Evolutionary conservation across 2,888 invertebrate genomes (phyloP).

Genomic region (Caenorhabditis parvicauda): DNA sequence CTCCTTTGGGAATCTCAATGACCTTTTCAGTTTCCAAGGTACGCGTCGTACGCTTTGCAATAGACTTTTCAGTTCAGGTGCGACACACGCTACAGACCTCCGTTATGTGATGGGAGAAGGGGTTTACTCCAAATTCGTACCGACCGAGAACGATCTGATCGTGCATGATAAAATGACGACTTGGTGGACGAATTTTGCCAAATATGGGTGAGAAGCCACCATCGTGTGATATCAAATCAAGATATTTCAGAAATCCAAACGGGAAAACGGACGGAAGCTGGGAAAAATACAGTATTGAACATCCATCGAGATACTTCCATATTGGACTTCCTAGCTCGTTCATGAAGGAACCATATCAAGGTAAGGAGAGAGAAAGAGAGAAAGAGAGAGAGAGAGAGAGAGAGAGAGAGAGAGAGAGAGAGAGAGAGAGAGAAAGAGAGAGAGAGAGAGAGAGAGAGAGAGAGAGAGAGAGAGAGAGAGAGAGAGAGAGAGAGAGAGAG

Average conservation of each 20-base stretch:
- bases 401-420: constrained; percentile 7
- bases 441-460: constrained; percentile 1
- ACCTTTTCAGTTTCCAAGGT: no score
- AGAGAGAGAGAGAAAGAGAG: constrained; percentile 8
- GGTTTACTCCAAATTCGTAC: constrained; percentile 31
- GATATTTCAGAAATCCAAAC: constrained; percentile 10
- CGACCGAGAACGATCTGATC: constrained; percentile 25
- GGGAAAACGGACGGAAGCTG: neutral
- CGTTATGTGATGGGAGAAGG: constrained; percentile 40
- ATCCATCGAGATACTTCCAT: constrained; percentile 4
- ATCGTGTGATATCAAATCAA: no score
- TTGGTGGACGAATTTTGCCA: constrained; percentile 36
- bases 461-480: constrained; percentile 6
- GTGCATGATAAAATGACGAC: constrained; percentile 29
- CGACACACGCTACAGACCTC: constrained; percentile 36
- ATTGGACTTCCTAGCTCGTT: constrained; percentile 3
- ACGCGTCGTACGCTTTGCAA: no score
- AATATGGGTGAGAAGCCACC: constrained; percentile 31
- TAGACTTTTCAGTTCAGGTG: no score
- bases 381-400: constrained; percentile 5
- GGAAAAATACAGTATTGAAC: neutral
- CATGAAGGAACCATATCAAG: constrained; percentile 1
- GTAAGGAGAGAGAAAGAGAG: constrained; percentile 4
- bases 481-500: neutral
- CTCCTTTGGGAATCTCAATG: no score